Conservation (phyloP, 2,888 invertebrate genomes). For the Lasioglossum morio region DNA sequence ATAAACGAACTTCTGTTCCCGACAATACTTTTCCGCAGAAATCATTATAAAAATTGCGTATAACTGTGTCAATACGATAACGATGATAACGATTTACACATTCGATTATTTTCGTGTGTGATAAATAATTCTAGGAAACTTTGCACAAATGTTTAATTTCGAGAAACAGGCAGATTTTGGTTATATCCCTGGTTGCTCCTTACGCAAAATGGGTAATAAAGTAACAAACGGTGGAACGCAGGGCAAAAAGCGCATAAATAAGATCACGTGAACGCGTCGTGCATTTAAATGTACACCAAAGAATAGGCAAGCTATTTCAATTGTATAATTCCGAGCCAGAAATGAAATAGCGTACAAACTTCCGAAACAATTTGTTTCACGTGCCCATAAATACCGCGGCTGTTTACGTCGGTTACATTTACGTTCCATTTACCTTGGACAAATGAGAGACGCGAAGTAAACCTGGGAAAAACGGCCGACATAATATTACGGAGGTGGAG, state of each 20-base stretch:
- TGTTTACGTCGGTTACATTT: background rate
- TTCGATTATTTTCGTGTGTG: background rate
- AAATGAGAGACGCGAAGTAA: background rate
- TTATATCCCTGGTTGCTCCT: background rate
- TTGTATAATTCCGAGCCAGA: background rate
- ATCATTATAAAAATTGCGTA: background rate
- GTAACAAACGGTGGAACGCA: background rate
- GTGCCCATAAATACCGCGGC: background rate
- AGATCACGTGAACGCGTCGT: background rate
- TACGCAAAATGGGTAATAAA: background rate
- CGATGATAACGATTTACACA: background rate
- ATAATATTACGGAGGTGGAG: background rate
- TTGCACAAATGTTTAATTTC: background rate
- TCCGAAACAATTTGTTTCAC: background rate
- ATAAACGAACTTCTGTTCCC: background rate
- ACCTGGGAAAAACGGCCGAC: background rate
- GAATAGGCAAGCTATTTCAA: background rate
- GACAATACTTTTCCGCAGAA: background rate
- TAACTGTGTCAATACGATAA: background rate
- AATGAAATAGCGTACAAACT: background rate
- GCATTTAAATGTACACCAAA: background rate
- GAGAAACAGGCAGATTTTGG: background rate
- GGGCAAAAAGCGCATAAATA: background rate
- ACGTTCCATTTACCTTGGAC: background rate
- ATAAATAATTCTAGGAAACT: background rate